phyloP scores from a whole-genome alignment of 2,113 vertebrate species.

The Triplophysa tibetana region DNA sequence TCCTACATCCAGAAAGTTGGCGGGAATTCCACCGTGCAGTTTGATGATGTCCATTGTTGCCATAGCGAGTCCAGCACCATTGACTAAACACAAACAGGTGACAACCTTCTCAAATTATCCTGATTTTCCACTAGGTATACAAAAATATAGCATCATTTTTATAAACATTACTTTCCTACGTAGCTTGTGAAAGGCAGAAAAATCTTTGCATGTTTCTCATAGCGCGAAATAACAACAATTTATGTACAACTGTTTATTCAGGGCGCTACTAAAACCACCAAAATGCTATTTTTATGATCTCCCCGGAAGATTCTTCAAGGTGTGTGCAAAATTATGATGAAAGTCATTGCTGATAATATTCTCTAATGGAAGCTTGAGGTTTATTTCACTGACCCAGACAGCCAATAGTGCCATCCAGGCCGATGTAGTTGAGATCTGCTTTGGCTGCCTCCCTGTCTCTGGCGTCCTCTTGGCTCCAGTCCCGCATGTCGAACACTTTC shows the following conservation, averaged over 20 bases:
- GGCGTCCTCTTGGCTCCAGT: conserved; percentile 95
- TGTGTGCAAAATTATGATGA: neutral
- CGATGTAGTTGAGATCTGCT: conserved; percentile 95
- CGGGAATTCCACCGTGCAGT: conserved; percentile 94
- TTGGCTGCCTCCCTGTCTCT: conserved; percentile 88
- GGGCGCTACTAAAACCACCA: too few species aligned
- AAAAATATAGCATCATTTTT: too few species aligned
- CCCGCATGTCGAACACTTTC: conserved; percentile 88
- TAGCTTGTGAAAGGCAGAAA: too few species aligned
- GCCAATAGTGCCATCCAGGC: conserved; percentile 94
- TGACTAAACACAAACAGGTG: conserved; percentile 73
- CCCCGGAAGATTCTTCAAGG: neutral
- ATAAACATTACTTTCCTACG: too few species aligned
- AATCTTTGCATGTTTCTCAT: too few species aligned
- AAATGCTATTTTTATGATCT: too few species aligned
- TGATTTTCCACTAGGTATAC: neutral
- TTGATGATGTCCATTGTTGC: conserved; percentile 99
- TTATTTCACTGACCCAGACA: conserved; percentile 82
- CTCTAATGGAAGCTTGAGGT: neutral
- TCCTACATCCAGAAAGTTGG: conserved; percentile 98
- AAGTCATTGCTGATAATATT: neutral
- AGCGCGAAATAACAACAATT: too few species aligned
- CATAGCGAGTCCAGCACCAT: conserved; percentile 98
- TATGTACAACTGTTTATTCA: too few species aligned
- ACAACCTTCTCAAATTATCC: neutral